These are phyloP conservation scores for Ailurus styani DNA, from an alignment of 2,113 vertebrate species.

Conservation along the genomic window DNA sequence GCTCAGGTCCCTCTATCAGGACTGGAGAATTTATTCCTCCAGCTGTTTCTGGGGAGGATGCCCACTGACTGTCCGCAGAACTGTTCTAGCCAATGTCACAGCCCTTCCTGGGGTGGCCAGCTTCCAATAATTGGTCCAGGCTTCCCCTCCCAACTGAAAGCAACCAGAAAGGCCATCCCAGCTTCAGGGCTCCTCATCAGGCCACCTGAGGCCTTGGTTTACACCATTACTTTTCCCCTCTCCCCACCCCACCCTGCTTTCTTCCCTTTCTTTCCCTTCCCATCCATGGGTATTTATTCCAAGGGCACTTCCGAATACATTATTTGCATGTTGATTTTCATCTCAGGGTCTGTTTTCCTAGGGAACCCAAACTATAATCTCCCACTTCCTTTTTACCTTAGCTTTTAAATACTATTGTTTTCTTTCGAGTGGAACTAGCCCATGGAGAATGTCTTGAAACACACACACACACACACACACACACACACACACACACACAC, in stretches of 20 bases:
- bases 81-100: background rate
- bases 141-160: background rate
- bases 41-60: background rate
- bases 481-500: no score
- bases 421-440: background rate
- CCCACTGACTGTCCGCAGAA: background rate
- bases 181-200: background rate
- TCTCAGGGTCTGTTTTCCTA: background rate
- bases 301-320: background rate
- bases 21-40: background rate
- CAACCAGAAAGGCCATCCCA: background rate
- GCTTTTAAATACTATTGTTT: background rate
- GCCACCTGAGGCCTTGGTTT: background rate
- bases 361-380: background rate
- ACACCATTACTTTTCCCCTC: background rate
- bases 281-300: background rate
- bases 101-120: background rate
- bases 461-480: no score
- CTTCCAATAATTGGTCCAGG: background rate
- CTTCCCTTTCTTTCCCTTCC: background rate
- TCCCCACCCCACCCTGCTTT: background rate
- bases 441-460: background rate
- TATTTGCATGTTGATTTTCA: background rate
- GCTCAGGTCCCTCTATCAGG: background rate
- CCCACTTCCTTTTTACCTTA: background rate